These are phyloP conservation scores for Cryptoleucopteryx plumbea DNA, from an alignment of 2,113 vertebrate genomes.

Conservation along the genomic window DNA sequence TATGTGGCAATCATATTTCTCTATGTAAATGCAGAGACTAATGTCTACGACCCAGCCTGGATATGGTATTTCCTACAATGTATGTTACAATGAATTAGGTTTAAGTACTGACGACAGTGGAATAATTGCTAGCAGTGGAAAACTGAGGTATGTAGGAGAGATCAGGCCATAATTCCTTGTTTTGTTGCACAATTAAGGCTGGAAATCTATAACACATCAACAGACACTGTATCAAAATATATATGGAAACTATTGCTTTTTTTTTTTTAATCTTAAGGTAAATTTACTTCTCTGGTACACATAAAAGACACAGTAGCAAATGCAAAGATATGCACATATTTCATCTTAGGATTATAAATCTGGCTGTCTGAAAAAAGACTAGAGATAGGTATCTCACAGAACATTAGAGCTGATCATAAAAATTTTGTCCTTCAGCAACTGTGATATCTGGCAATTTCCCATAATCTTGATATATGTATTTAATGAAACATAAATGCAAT, in stretches of 20 bases:
- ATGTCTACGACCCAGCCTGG: background rate
- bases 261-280: background rate
- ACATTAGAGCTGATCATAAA: background rate
- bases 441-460: background rate
- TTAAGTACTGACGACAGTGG: background rate
- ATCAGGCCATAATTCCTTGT: background rate
- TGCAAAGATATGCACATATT: background rate
- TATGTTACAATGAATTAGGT: background rate
- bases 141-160: background rate
- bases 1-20: background rate
- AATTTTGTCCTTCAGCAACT: background rate
- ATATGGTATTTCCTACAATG: background rate
- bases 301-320: background rate
- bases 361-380: background rate
- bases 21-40: background rate
- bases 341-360: background rate
- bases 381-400: background rate
- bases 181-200: background rate
- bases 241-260: fast-evolving
- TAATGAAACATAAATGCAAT: background rate
- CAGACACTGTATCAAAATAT: background rate
- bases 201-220: background rate
- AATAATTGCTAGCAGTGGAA: background rate
- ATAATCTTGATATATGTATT: background rate
- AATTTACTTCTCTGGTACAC: background rate